Conservation (phyloP, 2,888 invertebrate species). For the Arrhopalites spinosus region DNA sequence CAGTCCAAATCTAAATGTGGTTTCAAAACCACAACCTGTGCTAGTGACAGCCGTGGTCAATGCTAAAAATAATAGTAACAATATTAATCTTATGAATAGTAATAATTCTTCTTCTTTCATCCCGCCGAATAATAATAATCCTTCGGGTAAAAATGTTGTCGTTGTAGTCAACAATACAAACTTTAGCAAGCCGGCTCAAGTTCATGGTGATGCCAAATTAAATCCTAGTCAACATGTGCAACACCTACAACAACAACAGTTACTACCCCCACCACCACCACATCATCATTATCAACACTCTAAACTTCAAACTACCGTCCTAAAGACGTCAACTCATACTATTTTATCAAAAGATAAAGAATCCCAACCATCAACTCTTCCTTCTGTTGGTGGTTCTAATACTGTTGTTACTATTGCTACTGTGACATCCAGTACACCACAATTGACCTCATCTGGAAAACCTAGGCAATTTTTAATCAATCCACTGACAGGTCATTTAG, state of each 20-base stretch:
- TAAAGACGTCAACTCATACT: slow-evolving; percentile 28
- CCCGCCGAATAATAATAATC: slow-evolving; percentile 32
- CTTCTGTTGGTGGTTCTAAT: not conserved
- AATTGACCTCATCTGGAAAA: slow-evolving; percentile 62
- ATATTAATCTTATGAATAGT: slow-evolving; percentile 18
- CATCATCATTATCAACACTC: slow-evolving; percentile 29
- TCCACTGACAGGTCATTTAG: slow-evolving; percentile 83
- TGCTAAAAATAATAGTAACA: slow-evolving; percentile 32
- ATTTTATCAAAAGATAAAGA: slow-evolving; percentile 21
- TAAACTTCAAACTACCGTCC: slow-evolving; percentile 37
- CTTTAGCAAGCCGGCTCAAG: slow-evolving; percentile 35
- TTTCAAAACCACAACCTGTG: slow-evolving; percentile 38
- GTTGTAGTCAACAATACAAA: slow-evolving; percentile 25
- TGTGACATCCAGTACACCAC: slow-evolving; percentile 52
- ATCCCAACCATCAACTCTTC: not conserved
- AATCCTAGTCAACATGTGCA: slow-evolving; percentile 40
- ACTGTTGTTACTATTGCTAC: not conserved
- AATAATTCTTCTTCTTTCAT: slow-evolving; percentile 31
- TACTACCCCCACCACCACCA: not conserved
- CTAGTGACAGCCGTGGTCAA: slow-evolving; percentile 39
- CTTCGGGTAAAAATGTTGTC: not conserved
- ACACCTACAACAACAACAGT: slow-evolving; percentile 22
- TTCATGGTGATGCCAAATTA: slow-evolving; percentile 41
- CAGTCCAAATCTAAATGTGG: slow-evolving; percentile 32
- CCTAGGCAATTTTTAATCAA: slow-evolving; percentile 84